Base-by-base conservation (phyloP, 2,888 invertebrate species). In the Hyposoter dolosus region DNA sequence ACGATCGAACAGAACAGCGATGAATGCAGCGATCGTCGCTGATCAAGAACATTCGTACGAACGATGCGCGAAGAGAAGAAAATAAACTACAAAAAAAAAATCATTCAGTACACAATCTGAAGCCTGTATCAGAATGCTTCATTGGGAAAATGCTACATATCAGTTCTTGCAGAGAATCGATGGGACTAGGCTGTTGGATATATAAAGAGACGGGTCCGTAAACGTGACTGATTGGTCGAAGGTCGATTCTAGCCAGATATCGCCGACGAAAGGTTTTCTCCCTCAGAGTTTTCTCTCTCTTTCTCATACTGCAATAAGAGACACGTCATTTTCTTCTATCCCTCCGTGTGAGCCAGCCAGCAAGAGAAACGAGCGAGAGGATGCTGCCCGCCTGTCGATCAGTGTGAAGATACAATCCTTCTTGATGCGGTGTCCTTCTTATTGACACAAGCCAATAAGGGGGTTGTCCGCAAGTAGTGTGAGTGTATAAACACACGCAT, bases 171-270 rank as follows among this genome's bases (percentile, higher is more conserved):
- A 15, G 28, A 66, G 66, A 40, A 82, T 76, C 82, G 82, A 75
- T 75, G 68, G 40, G 66, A 76, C 47, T 69, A 35, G 56, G 23
- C 12, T 32, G 19, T 45, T 50, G 74, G 66, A 53, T 65, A 66
- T 23, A 75, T 28, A 71, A 75, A 75, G 53, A 81, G 68, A 82
- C 71, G 23, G 19, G 63, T 86, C 83, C 71, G 83, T 86, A 81
- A 86, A 84, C 81, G 86, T 78, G 86, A 86, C 86, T 81, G 85
- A 86, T 86, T 86, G 85, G 79, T 77, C 78, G 80, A 86, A 86
- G 83, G 83, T 83, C 85, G 85, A 86, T 86, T 15, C 80, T 60
- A 50, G 77, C 76, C n/a, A 80, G 85, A 86, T 86, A 83, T 79
- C 82, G 56, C 32, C 71, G 45, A 47, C 65, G 66, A 74, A 74